Percentiles rank a stretch among this genome's conserved stretches.
phyloP scores from a whole-genome alignment of 2,888 invertebrate species.

The Patella pellucida region DNA sequence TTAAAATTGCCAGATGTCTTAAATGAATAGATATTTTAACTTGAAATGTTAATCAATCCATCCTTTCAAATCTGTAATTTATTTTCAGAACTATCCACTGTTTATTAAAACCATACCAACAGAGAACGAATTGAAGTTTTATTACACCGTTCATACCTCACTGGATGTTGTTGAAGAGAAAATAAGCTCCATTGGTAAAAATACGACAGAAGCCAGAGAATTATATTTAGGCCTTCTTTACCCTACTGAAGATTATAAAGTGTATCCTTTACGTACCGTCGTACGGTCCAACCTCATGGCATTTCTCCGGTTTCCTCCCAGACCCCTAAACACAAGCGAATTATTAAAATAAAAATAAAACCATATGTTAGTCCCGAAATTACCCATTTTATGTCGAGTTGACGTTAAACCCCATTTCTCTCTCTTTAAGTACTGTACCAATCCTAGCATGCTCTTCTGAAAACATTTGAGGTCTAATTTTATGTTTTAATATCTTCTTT shows the following conservation, averaged over 20 bases:
- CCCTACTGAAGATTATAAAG: constrained; percentile 95
- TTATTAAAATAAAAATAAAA: too few species aligned
- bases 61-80: not conserved
- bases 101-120: constrained; percentile 79
- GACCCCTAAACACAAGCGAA: too few species aligned
- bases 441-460: not conserved
- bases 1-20: too few species aligned
- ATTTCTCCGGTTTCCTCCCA: too few species aligned
- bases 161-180: constrained; percentile 92
- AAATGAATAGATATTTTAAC: too few species aligned
- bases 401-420: too few species aligned
- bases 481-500: too few species aligned
- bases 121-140: constrained; percentile 88
- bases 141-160: constrained; percentile 93
- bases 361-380: too few species aligned
- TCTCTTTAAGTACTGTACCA: too few species aligned
- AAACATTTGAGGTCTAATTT: not conserved
- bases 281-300: too few species aligned
- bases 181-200: constrained; percentile 74
- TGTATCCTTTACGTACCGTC: constrained; percentile 83
- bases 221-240: constrained; percentile 91
- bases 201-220: constrained; percentile 81
- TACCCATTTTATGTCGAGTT: too few species aligned
- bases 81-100: constrained; percentile 89
- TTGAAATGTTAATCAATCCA: too few species aligned